Base-by-base conservation (phyloP, 2,888 invertebrate species). In the Galerucella nymphaeae region DNA sequence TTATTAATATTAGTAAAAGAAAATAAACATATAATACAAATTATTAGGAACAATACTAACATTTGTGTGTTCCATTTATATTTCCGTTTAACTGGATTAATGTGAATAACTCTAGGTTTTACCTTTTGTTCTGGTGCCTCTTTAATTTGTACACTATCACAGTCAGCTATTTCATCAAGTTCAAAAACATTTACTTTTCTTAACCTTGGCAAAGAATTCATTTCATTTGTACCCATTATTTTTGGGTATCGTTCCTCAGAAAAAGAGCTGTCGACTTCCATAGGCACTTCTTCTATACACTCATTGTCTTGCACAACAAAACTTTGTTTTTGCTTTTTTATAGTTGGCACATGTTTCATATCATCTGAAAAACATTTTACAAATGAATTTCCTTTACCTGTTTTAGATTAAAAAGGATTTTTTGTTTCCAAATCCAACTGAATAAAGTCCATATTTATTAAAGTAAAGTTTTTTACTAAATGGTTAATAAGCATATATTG, bases 261-360 rank as follows among this genome's bases (percentile, higher is more conserved):
- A 50, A 48, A 58, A 23, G 75, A 72, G 20, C 6, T 64, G 30
- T 75, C 75, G 13, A 72, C 59, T 11, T 75, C 75, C 75, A 75
- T 75, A 30, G 75, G 75, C 2, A 70, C 66, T 20, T 48, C 66
- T 20, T 55, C 66, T 23, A n/a, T 48, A 18, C 38, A 50, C 0
- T 14, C 10, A 2, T 13, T 5, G 18, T 61, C 13, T 9, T 14
- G n/a, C 16, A 45, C 42, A n/a, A 55, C 14, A 6, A 5, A 55
- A 14, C 6, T 58, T 58, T 58, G 5, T 30, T 58, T 11, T 58
- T 6, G 30, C 16, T 18, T 20, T 58, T 8, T 23, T 53, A 13
- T 23, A 6, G 13, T 58, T 30, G 58, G 58, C 6, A 16, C 30
- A 58, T 58, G 23, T 30, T 30, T 14, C 30, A 30, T 4, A n/a